Evolutionary conservation across 1,140 invertebrate species (phyloP), one percentile per base, ranked within the genome.

Genomic region (Atta texana): DNA sequence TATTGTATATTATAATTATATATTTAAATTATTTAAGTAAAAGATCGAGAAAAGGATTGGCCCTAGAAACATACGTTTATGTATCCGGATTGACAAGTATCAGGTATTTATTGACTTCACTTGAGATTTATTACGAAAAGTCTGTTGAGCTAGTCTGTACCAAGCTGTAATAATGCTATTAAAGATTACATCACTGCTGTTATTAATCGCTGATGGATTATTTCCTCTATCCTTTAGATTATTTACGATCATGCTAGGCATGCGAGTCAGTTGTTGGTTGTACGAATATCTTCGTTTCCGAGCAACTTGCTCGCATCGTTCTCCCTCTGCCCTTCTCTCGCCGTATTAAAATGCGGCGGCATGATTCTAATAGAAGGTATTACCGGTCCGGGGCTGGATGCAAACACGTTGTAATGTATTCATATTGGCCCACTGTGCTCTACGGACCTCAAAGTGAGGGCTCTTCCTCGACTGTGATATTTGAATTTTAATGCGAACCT

Each of bases 311-410:
- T 55, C 61, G 71, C 59, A 14, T 71, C 84, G 66, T 78, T 55
- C 49, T 77, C 28, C 55, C 44, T 69, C 51, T 28, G 34, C 8
- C 59, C 24, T 49, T 71, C 75, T 49, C 49, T 55, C 31, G 51
- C 59, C 75, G 89, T 92, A 92, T 93, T 93, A 93, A 93, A 93
- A 93, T 93, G 91, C 92, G 89, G 51, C 87, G 88, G 91, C 92
- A 93, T 93, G 92, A 93, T 93, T 93, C 90, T 93, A 93, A 93
- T 93, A 93, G 91, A 93, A 92, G 92, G 88, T 81, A 93, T 93
- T 93, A 93, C 91, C 81, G 68, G 85, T 64, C 88, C 55, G 80
- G 68, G 66, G 87, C 72, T 89, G 85, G 89, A 91, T 92, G 92
- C 91, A 92, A 93, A 92, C 92, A 92, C 88, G 91, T 87, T 85